Base-by-base conservation (phyloP, 1,140 invertebrate genomes). In the Asobara japonica region DNA sequence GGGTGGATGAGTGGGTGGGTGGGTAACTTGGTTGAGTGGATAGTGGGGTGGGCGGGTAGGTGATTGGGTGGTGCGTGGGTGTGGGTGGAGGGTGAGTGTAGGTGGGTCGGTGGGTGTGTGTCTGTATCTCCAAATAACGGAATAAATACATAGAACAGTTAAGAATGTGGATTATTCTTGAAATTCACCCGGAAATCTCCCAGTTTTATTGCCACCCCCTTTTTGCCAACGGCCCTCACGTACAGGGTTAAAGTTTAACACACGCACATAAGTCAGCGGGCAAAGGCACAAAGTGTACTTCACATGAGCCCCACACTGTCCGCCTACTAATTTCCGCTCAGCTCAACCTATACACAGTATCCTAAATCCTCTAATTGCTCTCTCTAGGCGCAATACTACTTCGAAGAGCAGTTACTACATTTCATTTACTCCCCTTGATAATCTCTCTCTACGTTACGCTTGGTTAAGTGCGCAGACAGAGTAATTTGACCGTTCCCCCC, bases 331-430 rank as follows among this genome's bases (percentile, higher is more conserved):
- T 51, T 51, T 51, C 45, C 45, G 45, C 45, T 51, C 31, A 36
- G 31, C 11, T 36, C 45, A 51, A 51, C 45, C 45, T 51, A 51
- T 51, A 51, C 22, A 20, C 18, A 51, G 16, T 51, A 51, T 51
- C 45, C 45, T 51, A 51, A 51, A 51, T 51, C 45, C 45, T 51
- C 45, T 51, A 51, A 51, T 51, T 51, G 45, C 45, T 51, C 45
- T 51, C 45, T 51, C 45, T 51, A 51, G 45, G 45, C 45, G 45
- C 45, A 51, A 51, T 51, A 51, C 45, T 51, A 51, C 45, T 51
- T 51, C 45, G 45, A 51, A 51, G 45, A 51, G 45, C 45, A 51
- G 45, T 51, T 51, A 51, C 45, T 51, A 51, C 45, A 51, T 51
- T 51, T 51, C 45, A 51, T 51, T 51, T 51, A 51, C 45, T 51